Percentiles rank a stretch among this genome's conserved stretches.
Evolutionary conservation across 2,888 invertebrate genomes (phyloP).

Genomic region (Parnassius smintheus): DNA sequence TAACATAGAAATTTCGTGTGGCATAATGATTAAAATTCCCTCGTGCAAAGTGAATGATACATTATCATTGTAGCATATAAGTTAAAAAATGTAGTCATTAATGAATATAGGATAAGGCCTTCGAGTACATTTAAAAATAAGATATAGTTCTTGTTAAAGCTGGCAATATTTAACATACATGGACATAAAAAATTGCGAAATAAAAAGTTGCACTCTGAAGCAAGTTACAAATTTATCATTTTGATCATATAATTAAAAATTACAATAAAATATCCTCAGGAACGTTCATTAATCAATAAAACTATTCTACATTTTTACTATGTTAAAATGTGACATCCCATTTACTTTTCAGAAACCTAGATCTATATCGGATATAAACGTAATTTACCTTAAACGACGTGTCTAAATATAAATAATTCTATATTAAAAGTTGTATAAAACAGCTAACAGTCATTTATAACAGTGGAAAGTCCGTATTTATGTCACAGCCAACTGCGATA

Average conservation of each 20-base stretch:
- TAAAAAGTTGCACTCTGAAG: conserved; percentile 12
- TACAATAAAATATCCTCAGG: conserved; percentile 49
- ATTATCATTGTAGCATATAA: conserved; percentile 17
- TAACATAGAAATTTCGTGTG: too few species aligned
- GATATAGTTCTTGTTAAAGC: neutral
- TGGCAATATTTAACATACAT: neutral
- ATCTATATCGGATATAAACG: conserved; percentile 26
- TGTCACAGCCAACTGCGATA: conserved; percentile 48
- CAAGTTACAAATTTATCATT: conserved; percentile 41
- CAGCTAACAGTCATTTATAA: conserved; percentile 39
- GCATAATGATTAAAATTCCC: neutral
- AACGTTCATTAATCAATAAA: conserved; percentile 58
- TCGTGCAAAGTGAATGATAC: neutral
- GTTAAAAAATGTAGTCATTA: conserved; percentile 19
- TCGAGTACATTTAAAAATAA: conserved; percentile 3
- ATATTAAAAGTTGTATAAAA: conserved; percentile 9
- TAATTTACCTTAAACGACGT: conserved; percentile 26
- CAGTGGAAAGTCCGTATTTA: conserved; percentile 36
- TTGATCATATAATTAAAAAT: conserved; percentile 58
- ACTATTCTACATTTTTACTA: conserved; percentile 50
- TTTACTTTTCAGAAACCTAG: conserved; percentile 35
- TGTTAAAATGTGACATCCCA: conserved; percentile 34
- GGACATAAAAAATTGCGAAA: conserved; percentile 4
- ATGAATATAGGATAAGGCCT: conserved; percentile 16
- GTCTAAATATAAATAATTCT: conserved; percentile 6